Evolutionary conservation across 1,140 invertebrate genomes (phyloP).

Genomic region (Lepidotrigona ventralis): DNA sequence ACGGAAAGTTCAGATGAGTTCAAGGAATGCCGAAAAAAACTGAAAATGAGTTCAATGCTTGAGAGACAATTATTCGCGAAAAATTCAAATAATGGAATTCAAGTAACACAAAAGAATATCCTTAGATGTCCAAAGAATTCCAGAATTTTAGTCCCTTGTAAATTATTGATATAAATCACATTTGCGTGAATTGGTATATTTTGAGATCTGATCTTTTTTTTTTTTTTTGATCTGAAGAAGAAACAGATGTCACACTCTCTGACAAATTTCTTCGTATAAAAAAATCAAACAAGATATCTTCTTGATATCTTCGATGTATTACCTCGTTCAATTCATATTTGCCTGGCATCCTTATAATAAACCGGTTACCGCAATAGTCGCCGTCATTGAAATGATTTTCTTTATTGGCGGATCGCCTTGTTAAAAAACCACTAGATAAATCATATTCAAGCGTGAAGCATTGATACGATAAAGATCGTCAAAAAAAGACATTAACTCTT

Average conservation of each 20-base stretch:
- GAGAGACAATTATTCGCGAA: neutral
- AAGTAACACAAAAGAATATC: neutral
- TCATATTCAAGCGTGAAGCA: neutral
- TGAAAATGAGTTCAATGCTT: neutral
- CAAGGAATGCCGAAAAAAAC: neutral
- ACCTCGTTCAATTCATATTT: neutral
- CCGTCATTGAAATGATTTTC: neutral
- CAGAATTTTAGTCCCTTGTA: neutral
- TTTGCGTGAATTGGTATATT: neutral
- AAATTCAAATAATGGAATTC: no score
- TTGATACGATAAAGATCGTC: no score
- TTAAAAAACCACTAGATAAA: neutral
- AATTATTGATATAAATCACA: neutral
- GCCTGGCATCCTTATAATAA: neutral
- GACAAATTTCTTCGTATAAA: neutral
- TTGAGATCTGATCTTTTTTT: no score
- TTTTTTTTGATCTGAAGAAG: neutral
- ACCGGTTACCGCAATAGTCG: neutral
- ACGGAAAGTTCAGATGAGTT: constrained; percentile 44
- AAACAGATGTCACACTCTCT: neutral
- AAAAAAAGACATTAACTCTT: neutral
- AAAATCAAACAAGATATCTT: neutral
- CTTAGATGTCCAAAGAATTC: neutral
- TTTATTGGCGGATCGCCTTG: neutral
- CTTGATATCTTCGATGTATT: neutral